Evolutionary conservation across 1,140 invertebrate genomes (phyloP).

Genomic region (Carposina sasakii): DNA sequence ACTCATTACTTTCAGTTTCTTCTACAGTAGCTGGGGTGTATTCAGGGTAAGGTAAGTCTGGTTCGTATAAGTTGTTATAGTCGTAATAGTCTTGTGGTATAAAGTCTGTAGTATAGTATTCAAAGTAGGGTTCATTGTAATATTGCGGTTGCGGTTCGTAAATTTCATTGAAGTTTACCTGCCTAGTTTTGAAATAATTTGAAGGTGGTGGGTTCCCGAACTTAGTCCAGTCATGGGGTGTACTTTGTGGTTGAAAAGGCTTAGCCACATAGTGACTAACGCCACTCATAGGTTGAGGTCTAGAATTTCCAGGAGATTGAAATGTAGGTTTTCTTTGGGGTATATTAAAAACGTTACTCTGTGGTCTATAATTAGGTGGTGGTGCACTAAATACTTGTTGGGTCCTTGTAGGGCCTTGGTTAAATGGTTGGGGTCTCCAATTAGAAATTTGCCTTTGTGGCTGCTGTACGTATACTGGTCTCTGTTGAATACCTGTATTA

Average conservation of each 20-base stretch:
- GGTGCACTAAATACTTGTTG: slow-evolving; percentile 1
- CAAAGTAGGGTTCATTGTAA: too few species aligned
- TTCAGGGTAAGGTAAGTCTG: too few species aligned
- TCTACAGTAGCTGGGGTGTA: too few species aligned
- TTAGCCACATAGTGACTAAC: background rate
- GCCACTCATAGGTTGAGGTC: background rate
- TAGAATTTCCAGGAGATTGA: background rate
- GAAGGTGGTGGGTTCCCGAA: background rate
- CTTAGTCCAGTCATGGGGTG: background rate
- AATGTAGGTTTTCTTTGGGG: background rate
- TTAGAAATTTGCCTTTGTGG: too few species aligned
- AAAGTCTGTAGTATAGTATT: too few species aligned
- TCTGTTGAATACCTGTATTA: background rate
- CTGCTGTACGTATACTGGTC: background rate
- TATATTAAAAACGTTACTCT: background rate
- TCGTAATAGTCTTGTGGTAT: too few species aligned
- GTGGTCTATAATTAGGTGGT: background rate
- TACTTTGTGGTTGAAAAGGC: background rate
- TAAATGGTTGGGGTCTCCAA: background rate
- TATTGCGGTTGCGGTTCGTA: too few species aligned
- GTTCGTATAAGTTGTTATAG: too few species aligned
- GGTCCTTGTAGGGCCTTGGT: background rate
- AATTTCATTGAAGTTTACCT: slow-evolving; percentile 1
- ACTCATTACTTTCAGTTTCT: too few species aligned
- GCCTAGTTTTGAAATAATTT: slow-evolving; percentile 1